Evolutionary conservation across 2,113 vertebrate genomes (phyloP), one percentile per base, ranked within the genome.

Genomic region (Corynorhinus townsendii): DNA sequence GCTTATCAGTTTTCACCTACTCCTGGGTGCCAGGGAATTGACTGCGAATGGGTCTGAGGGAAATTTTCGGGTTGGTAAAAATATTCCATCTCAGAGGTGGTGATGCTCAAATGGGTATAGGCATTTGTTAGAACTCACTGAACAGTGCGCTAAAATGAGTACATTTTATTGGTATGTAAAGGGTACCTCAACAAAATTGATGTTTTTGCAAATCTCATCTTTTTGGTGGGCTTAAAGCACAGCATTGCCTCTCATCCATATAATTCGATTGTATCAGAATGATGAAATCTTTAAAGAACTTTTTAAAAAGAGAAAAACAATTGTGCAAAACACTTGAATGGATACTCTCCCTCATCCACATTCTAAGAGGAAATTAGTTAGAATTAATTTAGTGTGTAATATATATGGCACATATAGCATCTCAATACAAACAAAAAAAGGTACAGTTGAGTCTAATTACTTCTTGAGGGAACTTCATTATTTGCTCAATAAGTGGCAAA

Each of bases 331-430:
- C 19, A 68, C n/a, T 72, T 17, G 64, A 80, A 69, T 52, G 17
- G 5, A 33, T 52, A 12, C 10, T 17, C 66, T 73, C 35, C n/a
- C 64, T 62, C 28, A 43, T 69, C 59, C 20, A 52, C 5, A 91
- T 54, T 35, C 77, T 68, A 69, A 75, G 49, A 59, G 56, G 49
- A 93, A 92, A 89, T 88, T 64, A 87, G 81, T 95, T 75, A 35
- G 62, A 82, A 59, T 86, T 77, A 73, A 62, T 94, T 76, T 82
- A 85, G 73, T 35, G 49, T 92, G 45, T 38, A 73, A 95, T 56
- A 28, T 20, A 49, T 82, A 86, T n/a, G 71, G 30, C 26, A 72
- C 45, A 22, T 56, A 7, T 43, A 49, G 81, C n/a, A 38, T 73
- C 54, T 64, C 56, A 26, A 11, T 40, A 49, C 28, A 71, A 88